Evolutionary conservation across 2,888 invertebrate species (phyloP).

Genomic region (Caenorhabditis sulstoni): DNA sequence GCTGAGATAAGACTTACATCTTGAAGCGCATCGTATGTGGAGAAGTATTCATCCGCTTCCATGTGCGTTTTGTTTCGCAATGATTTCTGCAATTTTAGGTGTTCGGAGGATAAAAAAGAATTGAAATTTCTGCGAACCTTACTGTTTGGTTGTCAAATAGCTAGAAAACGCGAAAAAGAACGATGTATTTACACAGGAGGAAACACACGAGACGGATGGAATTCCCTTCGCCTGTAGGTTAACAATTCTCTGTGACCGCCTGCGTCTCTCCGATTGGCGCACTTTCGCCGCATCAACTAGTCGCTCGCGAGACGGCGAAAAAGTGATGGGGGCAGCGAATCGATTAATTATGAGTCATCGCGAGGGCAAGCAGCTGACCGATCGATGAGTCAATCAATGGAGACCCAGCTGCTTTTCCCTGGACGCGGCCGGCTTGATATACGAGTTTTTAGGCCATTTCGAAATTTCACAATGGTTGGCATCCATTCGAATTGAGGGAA

Average conservation of each 20-base stretch:
- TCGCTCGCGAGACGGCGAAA: slow-evolving; percentile 14
- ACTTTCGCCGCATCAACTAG: slow-evolving; percentile 13
- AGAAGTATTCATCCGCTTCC: slow-evolving; percentile 74
- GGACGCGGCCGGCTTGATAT: slow-evolving; percentile 3
- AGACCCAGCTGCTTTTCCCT: slow-evolving; percentile 24
- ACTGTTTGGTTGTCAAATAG: slow-evolving; percentile 8
- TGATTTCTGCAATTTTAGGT: slow-evolving; percentile 8
- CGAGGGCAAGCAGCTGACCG: background rate
- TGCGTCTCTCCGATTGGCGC: slow-evolving; percentile 30
- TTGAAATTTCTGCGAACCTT: slow-evolving; percentile 4
- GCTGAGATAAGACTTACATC: slow-evolving; percentile 57
- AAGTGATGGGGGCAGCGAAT: slow-evolving; percentile 15
- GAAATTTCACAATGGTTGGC: background rate
- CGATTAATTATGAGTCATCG: slow-evolving; percentile 45
- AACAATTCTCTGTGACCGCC: slow-evolving; percentile 37
- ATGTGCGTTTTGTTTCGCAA: slow-evolving; percentile 25
- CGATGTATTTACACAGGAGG: slow-evolving; percentile 46
- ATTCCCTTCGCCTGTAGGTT: slow-evolving; percentile 38
- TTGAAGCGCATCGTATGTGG: slow-evolving; percentile 71
- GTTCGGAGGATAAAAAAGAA: background rate
- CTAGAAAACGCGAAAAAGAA: slow-evolving; percentile 21
- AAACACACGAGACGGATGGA: slow-evolving; percentile 18
- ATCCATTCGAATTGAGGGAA: background rate
- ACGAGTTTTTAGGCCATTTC: slow-evolving; percentile 13
- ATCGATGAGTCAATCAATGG: slow-evolving; percentile 19